phyloP scores from a whole-genome alignment of 92 coral and sea anemone genomes.

The Phenganax subtilis region DNA sequence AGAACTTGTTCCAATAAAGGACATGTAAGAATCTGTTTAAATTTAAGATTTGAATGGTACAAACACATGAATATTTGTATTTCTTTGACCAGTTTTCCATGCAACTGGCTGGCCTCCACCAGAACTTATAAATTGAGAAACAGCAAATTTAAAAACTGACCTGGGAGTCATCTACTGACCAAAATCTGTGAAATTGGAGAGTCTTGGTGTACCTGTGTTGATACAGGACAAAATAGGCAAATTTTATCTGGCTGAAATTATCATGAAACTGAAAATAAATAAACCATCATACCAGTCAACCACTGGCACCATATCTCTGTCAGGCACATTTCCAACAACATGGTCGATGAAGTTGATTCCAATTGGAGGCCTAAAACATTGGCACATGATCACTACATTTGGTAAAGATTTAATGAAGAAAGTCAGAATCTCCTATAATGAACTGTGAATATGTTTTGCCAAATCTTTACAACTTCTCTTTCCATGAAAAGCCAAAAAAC shows the following conservation, averaged over 20 bases:
- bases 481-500: background rate
- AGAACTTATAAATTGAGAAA: no score
- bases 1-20: background rate
- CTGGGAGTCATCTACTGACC: slow-evolving; percentile 97
- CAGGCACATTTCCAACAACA: slow-evolving; percentile 93
- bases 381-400: background rate
- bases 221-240: no score
- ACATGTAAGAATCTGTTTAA: no score
- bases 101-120: no score
- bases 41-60: no score
- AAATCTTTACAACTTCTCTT: no score
- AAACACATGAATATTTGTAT: no score
- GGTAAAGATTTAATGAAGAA: background rate
- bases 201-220: slow-evolving; percentile 72
- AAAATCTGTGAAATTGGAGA: slow-evolving; percentile 89
- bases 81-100: no score
- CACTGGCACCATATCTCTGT: slow-evolving; percentile 66
- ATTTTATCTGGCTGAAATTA: no score
- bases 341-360: slow-evolving; percentile 80
- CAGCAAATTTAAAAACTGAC: slow-evolving; percentile 27
- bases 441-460: background rate
- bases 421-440: background rate
- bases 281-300: slow-evolving; percentile 64
- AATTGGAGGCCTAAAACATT: slow-evolving; percentile 59
- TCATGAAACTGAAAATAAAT: background rate